Evolutionary conservation across 2,113 vertebrate species (phyloP).

Genomic region (Nerophis lumbriciformis): DNA sequence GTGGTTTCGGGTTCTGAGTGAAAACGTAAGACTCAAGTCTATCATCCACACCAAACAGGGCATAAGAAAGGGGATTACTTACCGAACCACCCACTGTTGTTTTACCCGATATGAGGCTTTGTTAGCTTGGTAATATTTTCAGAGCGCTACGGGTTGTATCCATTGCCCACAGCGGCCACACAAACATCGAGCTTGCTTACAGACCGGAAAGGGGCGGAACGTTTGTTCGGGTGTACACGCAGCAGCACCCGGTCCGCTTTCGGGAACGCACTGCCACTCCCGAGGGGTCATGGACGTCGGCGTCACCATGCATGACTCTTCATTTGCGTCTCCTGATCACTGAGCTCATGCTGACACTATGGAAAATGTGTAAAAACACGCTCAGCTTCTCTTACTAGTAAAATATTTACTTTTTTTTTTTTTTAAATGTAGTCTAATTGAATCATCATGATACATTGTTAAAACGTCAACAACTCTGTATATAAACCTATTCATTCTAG

Average conservation of each 20-base stretch:
- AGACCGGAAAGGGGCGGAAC: constrained; percentile 48
- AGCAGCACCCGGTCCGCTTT: constrained; percentile 31
- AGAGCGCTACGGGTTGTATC: constrained; percentile 54
- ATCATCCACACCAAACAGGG: background rate
- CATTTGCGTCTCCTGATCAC: too few species aligned
- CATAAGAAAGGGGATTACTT: constrained; percentile 23
- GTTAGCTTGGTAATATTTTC: constrained; percentile 51
- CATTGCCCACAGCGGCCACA: constrained; percentile 66
- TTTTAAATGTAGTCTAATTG: too few species aligned
- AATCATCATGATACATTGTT: too few species aligned
- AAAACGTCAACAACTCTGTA: too few species aligned
- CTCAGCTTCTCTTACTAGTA: too few species aligned
- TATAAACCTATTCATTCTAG: too few species aligned
- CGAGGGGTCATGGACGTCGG: background rate
- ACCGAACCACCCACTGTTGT: constrained; percentile 45
- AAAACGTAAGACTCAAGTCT: background rate
- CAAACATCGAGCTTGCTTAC: constrained; percentile 44
- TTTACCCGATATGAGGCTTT: constrained; percentile 13
- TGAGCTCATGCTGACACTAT: too few species aligned
- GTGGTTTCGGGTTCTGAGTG: constrained; percentile 12
- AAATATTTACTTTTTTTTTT: too few species aligned
- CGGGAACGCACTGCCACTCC: constrained; percentile 28
- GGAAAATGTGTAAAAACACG: too few species aligned
- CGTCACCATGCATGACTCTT: background rate
- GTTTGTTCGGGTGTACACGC: constrained; percentile 20